These are phyloP conservation scores for Corvus cornix DNA, from an alignment of 2,113 vertebrate species.

Conservation along the genomic window DNA sequence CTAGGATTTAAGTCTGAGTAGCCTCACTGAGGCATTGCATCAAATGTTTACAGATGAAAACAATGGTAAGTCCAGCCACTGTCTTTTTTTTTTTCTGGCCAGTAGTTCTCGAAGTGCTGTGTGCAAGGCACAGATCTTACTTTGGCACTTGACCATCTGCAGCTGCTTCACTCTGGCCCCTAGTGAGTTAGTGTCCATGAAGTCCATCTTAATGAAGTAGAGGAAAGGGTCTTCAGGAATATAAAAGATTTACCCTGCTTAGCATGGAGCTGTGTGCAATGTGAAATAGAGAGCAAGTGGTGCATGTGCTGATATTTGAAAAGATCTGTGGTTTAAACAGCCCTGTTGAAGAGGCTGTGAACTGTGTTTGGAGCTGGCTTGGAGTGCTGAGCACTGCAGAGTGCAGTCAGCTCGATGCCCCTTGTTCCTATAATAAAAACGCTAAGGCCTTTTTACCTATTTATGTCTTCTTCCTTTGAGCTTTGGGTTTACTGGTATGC, in stretches of 20 bases:
- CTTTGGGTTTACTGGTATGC: not conserved
- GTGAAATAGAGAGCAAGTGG: slow-evolving; percentile 12
- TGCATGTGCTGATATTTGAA: not conserved
- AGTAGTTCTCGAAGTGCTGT: not conserved
- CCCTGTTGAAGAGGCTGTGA: not conserved
- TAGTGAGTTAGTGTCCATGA: slow-evolving; percentile 39
- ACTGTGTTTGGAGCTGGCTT: not conserved
- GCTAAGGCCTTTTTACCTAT: not conserved
- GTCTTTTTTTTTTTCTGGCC: not conserved
- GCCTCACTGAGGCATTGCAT: not conserved
- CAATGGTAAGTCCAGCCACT: not conserved
- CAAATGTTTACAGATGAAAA: not conserved
- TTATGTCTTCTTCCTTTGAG: slow-evolving; percentile 1
- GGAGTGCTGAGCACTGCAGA: not conserved
- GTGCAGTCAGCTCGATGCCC: not conserved
- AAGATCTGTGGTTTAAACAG: not conserved
- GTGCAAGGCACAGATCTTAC: slow-evolving; percentile 12
- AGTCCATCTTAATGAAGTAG: slow-evolving; percentile 56
- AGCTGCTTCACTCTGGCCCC: slow-evolving; percentile 28
- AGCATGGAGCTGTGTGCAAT: not conserved
- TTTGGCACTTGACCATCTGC: slow-evolving; percentile 44
- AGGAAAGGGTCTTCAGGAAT: slow-evolving; percentile 42
- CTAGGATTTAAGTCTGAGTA: not conserved
- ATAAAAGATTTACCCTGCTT: slow-evolving; percentile 45
- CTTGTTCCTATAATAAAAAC: not conserved